Conservation (phyloP, 1,140 invertebrate genomes). For the Spodoptera frugiperda region DNA sequence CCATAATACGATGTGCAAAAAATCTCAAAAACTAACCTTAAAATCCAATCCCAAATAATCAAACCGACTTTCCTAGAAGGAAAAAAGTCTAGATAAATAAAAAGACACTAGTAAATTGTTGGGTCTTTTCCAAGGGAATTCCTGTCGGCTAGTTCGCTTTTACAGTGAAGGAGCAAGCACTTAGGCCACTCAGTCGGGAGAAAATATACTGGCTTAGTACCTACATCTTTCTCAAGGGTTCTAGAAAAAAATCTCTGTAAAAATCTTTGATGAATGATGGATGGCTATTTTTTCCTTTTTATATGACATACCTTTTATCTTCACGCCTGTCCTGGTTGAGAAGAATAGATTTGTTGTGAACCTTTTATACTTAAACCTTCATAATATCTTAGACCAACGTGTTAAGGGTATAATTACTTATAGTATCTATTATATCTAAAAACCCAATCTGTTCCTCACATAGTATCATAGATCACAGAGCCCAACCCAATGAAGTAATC, state of each 20-base stretch:
- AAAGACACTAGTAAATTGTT: slow-evolving; percentile 17
- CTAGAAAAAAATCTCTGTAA: neutral
- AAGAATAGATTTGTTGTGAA: neutral
- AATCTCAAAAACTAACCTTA: too few relatives aligned
- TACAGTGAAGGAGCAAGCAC: slow-evolving; percentile 20
- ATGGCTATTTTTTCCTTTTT: neutral
- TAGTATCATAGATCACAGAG: too few relatives aligned
- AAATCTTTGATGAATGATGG: neutral
- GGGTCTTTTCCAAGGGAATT: slow-evolving; percentile 25
- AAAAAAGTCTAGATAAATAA: slow-evolving; percentile 11
- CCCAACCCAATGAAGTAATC: too few relatives aligned
- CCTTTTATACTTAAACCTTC: neutral
- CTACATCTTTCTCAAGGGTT: neutral
- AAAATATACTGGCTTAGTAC: slow-evolving; percentile 9
- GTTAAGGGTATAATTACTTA: neutral
- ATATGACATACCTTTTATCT: neutral
- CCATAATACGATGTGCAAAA: too few relatives aligned
- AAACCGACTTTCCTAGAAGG: neutral
- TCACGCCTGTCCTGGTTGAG: too few relatives aligned
- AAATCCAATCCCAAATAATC: too few relatives aligned
- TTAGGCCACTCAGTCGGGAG: slow-evolving; percentile 4
- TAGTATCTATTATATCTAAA: too few relatives aligned
- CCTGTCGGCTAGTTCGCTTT: slow-evolving; percentile 11
- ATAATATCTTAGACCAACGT: neutral
- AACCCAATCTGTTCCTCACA: too few relatives aligned